Conservation (phyloP, 2,797 vertebrate genomes). For the Acridotheres tristis region DNA sequence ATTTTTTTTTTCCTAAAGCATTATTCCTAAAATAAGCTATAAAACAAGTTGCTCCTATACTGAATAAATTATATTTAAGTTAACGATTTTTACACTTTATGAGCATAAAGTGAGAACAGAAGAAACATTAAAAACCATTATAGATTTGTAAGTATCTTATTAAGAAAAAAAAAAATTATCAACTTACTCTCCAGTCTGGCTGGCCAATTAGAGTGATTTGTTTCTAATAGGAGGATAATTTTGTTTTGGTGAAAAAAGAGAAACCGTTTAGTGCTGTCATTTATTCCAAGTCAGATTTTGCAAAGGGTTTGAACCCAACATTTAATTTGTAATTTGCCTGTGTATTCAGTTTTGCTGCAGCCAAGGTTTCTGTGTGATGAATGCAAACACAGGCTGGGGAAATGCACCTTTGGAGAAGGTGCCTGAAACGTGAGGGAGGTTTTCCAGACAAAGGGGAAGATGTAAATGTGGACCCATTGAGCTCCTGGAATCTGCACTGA, state of each 20-base stretch:
- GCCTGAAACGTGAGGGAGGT: background rate
- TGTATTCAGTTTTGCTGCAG: background rate
- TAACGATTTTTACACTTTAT: background rate
- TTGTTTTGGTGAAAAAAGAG: background rate
- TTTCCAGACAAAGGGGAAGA: background rate
- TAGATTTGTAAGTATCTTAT: background rate
- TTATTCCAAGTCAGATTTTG: background rate
- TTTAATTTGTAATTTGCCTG: background rate
- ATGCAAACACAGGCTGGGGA: background rate
- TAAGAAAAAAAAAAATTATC: background rate
- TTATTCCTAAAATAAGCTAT: background rate
- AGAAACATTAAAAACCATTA: background rate
- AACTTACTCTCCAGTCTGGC: background rate
- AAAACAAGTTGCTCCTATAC: background rate
- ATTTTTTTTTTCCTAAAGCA: background rate
- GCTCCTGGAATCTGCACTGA: background rate
- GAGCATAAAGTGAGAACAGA: background rate
- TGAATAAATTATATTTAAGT: constrained; percentile 4
- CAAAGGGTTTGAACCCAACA: background rate
- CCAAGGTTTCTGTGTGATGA: background rate
- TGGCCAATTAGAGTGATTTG: constrained; percentile 27
- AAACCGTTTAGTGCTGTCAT: background rate
- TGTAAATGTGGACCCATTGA: background rate
- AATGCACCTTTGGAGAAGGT: background rate
- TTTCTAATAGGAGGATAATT: constrained; percentile 17